Evolutionary conservation across 2,888 invertebrate species (phyloP).

Genomic region (Julus scandinavius): DNA sequence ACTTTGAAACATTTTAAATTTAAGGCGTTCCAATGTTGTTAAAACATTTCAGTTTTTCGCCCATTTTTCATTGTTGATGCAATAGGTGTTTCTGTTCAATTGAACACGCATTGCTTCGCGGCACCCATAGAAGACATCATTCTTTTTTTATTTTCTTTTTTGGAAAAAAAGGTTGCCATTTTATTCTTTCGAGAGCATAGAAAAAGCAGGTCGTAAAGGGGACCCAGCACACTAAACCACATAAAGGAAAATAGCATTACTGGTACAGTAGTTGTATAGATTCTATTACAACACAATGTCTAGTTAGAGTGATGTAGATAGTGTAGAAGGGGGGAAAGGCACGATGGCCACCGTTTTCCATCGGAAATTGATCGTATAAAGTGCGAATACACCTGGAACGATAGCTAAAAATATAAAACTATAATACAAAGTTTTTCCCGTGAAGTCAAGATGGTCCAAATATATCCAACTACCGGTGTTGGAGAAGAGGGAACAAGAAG

Average conservation of each 20-base stretch:
- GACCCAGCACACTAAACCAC: constrained; percentile 27
- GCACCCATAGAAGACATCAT: neutral
- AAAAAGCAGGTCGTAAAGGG: constrained; percentile 28
- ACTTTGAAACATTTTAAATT: neutral
- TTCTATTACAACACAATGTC: neutral
- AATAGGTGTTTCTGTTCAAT: constrained; percentile 8
- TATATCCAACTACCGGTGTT: neutral
- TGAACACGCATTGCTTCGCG: neutral
- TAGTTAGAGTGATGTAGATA: constrained; percentile 1
- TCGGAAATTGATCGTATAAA: constrained; percentile 31
- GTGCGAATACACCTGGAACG: neutral
- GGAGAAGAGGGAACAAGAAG: neutral
- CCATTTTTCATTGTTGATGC: neutral
- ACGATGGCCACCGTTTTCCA: constrained; percentile 20
- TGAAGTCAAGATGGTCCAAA: neutral
- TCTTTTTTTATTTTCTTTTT: neutral
- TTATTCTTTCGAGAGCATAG: neutral
- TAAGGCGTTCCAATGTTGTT: neutral
- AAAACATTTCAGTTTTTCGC: neutral
- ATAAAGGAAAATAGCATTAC: constrained; percentile 30
- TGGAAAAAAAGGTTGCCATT: neutral
- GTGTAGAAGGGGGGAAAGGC: constrained; percentile 18
- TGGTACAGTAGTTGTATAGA: neutral
- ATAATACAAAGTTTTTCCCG: neutral
- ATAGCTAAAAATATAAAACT: constrained; percentile 7